Percentiles rank a stretch among this genome's conserved stretches.
phyloP scores from a whole-genome alignment of 2,797 vertebrate species.

The Gephyroberyx darwinii region DNA sequence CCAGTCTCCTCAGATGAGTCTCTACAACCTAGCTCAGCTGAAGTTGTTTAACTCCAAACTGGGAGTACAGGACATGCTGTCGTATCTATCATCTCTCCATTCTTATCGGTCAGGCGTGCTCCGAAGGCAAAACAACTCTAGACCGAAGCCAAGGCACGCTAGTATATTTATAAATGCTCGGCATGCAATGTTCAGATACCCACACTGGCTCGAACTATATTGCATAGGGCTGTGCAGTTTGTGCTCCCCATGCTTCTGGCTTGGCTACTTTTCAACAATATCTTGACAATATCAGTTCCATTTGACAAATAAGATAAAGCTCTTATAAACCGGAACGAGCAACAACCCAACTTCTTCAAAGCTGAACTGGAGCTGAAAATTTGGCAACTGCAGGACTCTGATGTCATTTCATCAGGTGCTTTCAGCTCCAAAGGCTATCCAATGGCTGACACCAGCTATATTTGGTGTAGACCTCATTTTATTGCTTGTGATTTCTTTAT shows the following conservation, averaged over 20 bases:
- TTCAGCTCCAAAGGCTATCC: slow-evolving; percentile 4
- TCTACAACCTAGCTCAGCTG: slow-evolving; percentile 14
- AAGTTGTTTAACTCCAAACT: slow-evolving; percentile 49
- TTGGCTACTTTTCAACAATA: slow-evolving; percentile 18
- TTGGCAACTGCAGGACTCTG: slow-evolving; percentile 11
- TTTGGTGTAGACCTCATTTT: slow-evolving; percentile 40
- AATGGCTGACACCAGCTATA: slow-evolving; percentile 16
- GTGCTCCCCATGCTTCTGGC: not conserved
- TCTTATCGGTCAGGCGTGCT: slow-evolving; percentile 69
- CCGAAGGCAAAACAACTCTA: slow-evolving; percentile 70
- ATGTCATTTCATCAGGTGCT: slow-evolving; percentile 17
- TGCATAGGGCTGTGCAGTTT: slow-evolving; percentile 3
- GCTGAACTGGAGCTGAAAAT: slow-evolving; percentile 2
- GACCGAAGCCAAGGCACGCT: slow-evolving; percentile 56
- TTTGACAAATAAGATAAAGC: slow-evolving; percentile 41
- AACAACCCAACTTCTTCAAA: not conserved
- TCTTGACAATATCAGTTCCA: slow-evolving; percentile 19
- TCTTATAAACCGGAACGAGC: slow-evolving; percentile 22
- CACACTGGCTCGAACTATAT: slow-evolving; percentile 23
- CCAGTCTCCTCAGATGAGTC: slow-evolving; percentile 37
- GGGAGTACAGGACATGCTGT: slow-evolving; percentile 47
- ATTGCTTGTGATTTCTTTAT: slow-evolving; percentile 50
- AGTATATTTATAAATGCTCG: slow-evolving; percentile 60
- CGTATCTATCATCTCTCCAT: slow-evolving; percentile 51
- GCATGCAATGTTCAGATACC: slow-evolving; percentile 51